Base-by-base conservation (phyloP, 1,140 invertebrate genomes). In the Heliconius hewitsoni region DNA sequence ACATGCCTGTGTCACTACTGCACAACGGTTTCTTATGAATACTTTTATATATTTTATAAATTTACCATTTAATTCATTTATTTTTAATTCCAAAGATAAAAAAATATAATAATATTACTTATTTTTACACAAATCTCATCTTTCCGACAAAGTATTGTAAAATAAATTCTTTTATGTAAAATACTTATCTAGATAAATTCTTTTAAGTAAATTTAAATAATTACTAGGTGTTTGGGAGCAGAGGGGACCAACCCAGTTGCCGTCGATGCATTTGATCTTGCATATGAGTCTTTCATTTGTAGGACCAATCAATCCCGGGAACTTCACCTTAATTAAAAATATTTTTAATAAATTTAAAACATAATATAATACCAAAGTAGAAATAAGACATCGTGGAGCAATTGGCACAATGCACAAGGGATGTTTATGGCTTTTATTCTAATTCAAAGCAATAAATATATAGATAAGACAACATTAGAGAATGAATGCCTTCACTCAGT, bases 191-290 rank as follows among this genome's bases (percentile, higher is more conserved):
- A 23, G 23, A 57, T 57, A 23, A 1, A 8, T 23, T 23, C 1
- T 16, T 57, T 57, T 23, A 9, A 57, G 13, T 23, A 66, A 27
- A 6, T 30, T 66, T 66, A 37, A 80, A 82, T 79, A 84, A 71
- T 81, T 83, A 94, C 92, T 91, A 85, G 87, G 87, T 60, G 92
- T 90, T 60, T 78, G 83, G 5, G 91, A 93, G 84, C 92, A 94
- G 13, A 94, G 84, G 2, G 97, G 97, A 18, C 97, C 97, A 60
- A 97, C 96, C 97, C 97, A 97, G 85, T 97, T 96, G 66, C 97
- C 97, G 84, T 96, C 96, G 70, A 97, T 96, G 85, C 97, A 97
- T 91, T 97, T 97, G 75, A 98, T 97, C 90, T 97, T 98, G 90
- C 97, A 98, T 3, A 97, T 95, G 27, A 97, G 91, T 77, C 95